These are phyloP conservation scores for Phoebastria nigripes DNA, from an alignment of 2,797 vertebrate species.

Conservation along the genomic window DNA sequence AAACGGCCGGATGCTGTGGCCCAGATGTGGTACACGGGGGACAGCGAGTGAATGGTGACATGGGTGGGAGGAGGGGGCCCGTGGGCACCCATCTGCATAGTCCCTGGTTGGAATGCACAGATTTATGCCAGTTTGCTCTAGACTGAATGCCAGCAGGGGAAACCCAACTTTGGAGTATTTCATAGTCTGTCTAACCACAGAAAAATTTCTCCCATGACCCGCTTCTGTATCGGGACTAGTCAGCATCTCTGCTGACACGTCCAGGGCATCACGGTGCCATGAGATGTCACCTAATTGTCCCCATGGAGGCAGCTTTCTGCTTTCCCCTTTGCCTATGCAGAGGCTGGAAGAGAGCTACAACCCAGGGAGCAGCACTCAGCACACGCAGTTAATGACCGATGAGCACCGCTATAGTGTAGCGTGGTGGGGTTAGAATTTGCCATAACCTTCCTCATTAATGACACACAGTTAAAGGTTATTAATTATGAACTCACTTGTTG, in stretches of 20 bases:
- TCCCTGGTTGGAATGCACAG: fast-evolving
- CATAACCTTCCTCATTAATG: slow-evolving; percentile 16
- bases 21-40: background rate
- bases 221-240: background rate
- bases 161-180: background rate
- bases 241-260: background rate
- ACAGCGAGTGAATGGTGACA: background rate
- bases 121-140: background rate
- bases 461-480: slow-evolving; percentile 12
- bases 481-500: slow-evolving; percentile 7
- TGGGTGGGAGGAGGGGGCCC: background rate
- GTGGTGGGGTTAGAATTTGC: background rate
- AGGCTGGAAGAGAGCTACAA: background rate
- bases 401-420: background rate
- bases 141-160: background rate
- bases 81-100: background rate
- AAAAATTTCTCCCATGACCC: background rate
- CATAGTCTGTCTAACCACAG: background rate
- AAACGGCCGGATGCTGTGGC: background rate
- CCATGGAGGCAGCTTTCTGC: background rate
- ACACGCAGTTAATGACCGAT: background rate
- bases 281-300: background rate
- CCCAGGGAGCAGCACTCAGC: background rate
- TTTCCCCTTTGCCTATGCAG: background rate
- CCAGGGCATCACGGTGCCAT: background rate